A percentile compares a stretch with the other conserved stretches of the same genome.
These are phyloP conservation scores for Trematomus loennbergii DNA, from an alignment of 2,113 vertebrate species.

Conservation along the genomic window DNA sequence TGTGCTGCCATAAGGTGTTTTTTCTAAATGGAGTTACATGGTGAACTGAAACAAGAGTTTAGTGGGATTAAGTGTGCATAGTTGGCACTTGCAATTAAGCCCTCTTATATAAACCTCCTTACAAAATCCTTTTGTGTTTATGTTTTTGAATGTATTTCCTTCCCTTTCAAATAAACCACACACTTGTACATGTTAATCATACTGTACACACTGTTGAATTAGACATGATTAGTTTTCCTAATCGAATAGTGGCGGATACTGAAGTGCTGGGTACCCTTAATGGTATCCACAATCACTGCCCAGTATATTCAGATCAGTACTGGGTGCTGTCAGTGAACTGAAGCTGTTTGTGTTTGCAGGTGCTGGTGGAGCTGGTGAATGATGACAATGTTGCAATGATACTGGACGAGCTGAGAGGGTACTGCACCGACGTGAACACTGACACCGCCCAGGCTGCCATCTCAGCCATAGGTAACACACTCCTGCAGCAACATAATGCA, in stretches of 20 bases:
- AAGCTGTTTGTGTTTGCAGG: constrained; percentile 71
- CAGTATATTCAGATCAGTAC: neutral
- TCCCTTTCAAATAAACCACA: neutral
- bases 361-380: constrained; percentile 95
- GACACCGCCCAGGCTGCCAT: constrained; percentile 93
- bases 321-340: neutral
- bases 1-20: neutral
- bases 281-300: neutral
- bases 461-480: constrained; percentile 89
- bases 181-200: too few relatives aligned
- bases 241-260: too few relatives aligned
- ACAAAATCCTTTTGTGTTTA: neutral
- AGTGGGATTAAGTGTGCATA: too few relatives aligned
- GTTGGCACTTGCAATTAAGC: too few relatives aligned
- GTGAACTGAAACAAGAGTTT: neutral
- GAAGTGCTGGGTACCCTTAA: too few relatives aligned
- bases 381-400: constrained; percentile 94
- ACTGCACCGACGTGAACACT: constrained; percentile 92
- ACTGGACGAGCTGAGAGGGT: constrained; percentile 93
- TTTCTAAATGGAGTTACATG: neutral
- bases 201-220: too few relatives aligned
- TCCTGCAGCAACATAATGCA: neutral
- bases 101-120: too few relatives aligned
- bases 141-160: neutral
- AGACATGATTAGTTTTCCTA: too few relatives aligned